phyloP scores from a whole-genome alignment of 1,140 invertebrate genomes.

The Amphibalanus amphitrite region DNA sequence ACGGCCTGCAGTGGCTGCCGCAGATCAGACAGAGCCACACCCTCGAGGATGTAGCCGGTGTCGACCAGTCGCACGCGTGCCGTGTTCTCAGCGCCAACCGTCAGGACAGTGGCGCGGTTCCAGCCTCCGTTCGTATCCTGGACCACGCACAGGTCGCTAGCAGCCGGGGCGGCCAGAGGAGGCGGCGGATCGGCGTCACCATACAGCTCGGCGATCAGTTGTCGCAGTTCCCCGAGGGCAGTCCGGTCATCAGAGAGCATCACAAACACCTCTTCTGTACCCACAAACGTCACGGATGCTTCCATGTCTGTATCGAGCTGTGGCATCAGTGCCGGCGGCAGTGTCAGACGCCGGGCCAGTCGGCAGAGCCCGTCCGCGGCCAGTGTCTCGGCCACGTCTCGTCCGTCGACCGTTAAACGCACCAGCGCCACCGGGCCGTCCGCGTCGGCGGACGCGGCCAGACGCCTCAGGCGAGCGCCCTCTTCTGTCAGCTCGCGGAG shows the following conservation, averaged over 20 bases:
- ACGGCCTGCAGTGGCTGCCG: not conserved
- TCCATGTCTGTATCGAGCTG: not conserved
- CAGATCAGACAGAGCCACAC: not conserved
- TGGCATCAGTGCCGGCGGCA: not conserved
- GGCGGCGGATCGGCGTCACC: not conserved
- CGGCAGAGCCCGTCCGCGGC: not conserved
- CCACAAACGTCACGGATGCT: not conserved
- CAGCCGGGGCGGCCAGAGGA: not conserved
- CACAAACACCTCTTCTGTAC: not conserved
- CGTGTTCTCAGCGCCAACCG: not conserved
- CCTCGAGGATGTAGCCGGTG: not conserved
- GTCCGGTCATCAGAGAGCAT: not conserved
- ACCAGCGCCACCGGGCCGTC: not conserved
- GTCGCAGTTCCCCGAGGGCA: not conserved
- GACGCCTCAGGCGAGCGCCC: not conserved
- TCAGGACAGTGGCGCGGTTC: not conserved
- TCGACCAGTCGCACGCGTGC: not conserved
- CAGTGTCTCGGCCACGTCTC: not conserved
- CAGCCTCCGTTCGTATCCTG: not conserved
- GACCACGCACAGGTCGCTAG: not conserved
- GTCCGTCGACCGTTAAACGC: not conserved
- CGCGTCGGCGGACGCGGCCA: not conserved
- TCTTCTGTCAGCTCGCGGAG: not conserved
- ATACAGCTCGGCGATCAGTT: not conserved
- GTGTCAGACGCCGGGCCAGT: no score